Percentiles rank a stretch among this genome's conserved stretches.
These are phyloP conservation scores for Drosophila ficusphila DNA, from an alignment of 1,140 invertebrate species.

Conservation along the genomic window DNA sequence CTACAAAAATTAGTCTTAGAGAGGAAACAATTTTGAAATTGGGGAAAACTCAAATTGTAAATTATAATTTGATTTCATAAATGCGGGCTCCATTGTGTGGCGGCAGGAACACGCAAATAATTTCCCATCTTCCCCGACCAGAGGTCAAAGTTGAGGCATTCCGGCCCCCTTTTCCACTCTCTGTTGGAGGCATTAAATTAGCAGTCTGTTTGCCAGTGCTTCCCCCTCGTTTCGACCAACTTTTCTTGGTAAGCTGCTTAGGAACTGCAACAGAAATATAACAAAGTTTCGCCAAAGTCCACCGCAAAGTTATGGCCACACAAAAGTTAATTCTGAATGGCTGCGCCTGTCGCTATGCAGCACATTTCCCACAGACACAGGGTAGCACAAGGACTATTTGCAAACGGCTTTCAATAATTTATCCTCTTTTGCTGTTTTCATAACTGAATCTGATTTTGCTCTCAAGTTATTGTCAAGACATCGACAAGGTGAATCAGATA, in stretches of 20 bases:
- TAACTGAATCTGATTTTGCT: not conserved
- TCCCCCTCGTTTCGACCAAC: not conserved
- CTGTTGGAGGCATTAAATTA: conserved; percentile 43
- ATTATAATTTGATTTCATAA: conserved; percentile 63
- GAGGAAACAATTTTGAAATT: conserved; percentile 50
- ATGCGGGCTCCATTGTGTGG: conserved; percentile 48
- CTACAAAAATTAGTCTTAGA: not conserved
- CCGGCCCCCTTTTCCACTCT: not conserved
- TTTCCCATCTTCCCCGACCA: conserved; percentile 17
- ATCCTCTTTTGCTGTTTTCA: not conserved
- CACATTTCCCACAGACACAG: conserved; percentile 30
- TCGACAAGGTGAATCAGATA: too few species aligned
- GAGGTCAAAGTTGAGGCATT: conserved; percentile 45
- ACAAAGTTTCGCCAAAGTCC: conserved; percentile 62
- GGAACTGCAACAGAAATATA: conserved; percentile 56
- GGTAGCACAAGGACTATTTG: conserved; percentile 13
- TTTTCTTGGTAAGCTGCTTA: conserved; percentile 48
- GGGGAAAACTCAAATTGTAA: conserved; percentile 43
- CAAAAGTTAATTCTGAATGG: conserved; percentile 60
- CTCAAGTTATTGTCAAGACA: too few species aligned
- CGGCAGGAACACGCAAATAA: conserved; percentile 49
- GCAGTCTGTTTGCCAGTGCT: conserved; percentile 36
- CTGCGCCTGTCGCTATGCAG: conserved; percentile 45
- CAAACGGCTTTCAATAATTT: not conserved
- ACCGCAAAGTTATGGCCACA: conserved; percentile 58